Base-by-base conservation (phyloP, 2,888 invertebrate genomes). In the Scaptomyza polygonia region DNA sequence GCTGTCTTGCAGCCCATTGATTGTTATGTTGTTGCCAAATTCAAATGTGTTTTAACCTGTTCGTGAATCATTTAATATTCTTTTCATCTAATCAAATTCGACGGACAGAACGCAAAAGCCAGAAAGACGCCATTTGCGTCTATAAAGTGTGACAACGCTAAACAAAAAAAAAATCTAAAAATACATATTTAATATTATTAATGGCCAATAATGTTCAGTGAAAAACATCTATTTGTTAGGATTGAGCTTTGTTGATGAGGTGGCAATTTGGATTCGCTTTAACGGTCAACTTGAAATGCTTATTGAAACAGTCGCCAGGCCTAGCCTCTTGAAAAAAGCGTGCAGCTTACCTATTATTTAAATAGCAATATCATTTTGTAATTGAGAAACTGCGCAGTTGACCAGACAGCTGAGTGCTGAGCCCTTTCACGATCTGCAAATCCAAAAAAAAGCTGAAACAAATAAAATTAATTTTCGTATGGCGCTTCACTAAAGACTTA, bases 331-430 rank as follows among this genome's bases (percentile, higher is more conserved):
- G 9, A 36, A 39, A n/a, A 32, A 59, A 43, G 58, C 82, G 82
- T 84, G 82, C 73, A 79, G 45, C 59, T 61, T 69, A 53, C 39
- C 61, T 73, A 82, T 71, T 81, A 82, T 72, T 81, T 79, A 84
- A 84, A 66, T 68, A 79, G 63, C 42, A 44, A 59, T 68, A 63
- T 70, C 54, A 75, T 69, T 67, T 63, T 72, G 72, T 77, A 83
- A 83, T 61, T 44, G 36, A 57, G 52, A 56, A 81, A 82, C 72
- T 82, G 82, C 82, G 82, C 82, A 82, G 68, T 82, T 77, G 0
- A 18, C 14, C 47, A 52, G 62, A 67, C 62, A 53, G 40, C 48
- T 67, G 40, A 68, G 42, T 59, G 62, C 32, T 58, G 30, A 67
- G 72, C 77, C 77, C 70, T 79, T 67, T 44, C 82, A 75, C 79